phyloP scores from a whole-genome alignment of 2,888 invertebrate species.

The Dolomedes plantarius region DNA sequence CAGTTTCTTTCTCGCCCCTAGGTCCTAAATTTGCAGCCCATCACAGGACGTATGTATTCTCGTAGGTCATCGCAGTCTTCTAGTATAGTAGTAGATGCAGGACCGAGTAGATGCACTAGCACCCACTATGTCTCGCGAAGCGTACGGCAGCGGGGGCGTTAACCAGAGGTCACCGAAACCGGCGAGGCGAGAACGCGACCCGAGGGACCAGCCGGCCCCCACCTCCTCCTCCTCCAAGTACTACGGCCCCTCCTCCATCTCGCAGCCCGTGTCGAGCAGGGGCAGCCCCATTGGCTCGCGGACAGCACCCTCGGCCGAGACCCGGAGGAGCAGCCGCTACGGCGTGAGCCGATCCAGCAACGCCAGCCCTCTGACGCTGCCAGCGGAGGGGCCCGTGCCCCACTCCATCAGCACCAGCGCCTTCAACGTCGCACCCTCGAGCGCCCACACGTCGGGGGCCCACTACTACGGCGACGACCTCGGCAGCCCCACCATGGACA shows the following conservation, averaged over 20 bases:
- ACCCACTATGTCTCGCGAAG: conserved; percentile 68
- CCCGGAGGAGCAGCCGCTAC: conserved; percentile 64
- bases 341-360: conserved; percentile 73
- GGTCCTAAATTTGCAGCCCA: conserved; percentile 4
- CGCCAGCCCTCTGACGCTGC: conserved; percentile 73
- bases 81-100: conserved; percentile 70
- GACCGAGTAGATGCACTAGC: conserved; percentile 48
- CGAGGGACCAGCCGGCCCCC: conserved; percentile 10
- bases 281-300: conserved; percentile 69
- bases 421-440: conserved; percentile 66
- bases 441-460: conserved; percentile 46
- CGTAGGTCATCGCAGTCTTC: conserved; percentile 23
- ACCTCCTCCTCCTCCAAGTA: conserved; percentile 28
- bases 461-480: conserved; percentile 72
- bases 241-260: conserved; percentile 70
- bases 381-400: conserved; percentile 69
- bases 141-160: conserved; percentile 64
- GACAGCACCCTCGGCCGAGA: conserved; percentile 27
- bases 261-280: conserved; percentile 72
- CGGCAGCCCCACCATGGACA: conserved; percentile 72
- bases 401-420: conserved; percentile 72
- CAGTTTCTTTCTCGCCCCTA: background rate
- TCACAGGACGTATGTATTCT: conserved; percentile 52
- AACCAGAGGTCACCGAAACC: conserved; percentile 69
- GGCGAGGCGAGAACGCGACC: conserved; percentile 37